Evolutionary conservation across 2,113 vertebrate species (phyloP), one percentile per base, ranked within the genome.

Genomic region (Dipodomys stephensi): DNA sequence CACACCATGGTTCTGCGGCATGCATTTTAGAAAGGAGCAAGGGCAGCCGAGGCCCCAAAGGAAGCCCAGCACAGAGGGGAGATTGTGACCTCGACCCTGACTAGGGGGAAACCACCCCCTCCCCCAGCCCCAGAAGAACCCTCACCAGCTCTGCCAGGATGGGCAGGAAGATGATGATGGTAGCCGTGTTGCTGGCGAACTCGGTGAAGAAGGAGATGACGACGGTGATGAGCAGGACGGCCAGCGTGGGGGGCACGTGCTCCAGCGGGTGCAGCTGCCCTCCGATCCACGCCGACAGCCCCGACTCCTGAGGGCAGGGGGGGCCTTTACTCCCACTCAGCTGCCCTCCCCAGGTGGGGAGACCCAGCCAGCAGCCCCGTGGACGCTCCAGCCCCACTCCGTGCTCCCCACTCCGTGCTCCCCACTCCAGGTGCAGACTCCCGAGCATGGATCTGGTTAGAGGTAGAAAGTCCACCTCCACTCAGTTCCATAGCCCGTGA

Each of bases 181-280:
- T 99, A 97, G 99, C 99, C 0, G 99, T 99, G 98, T 99, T 99
- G 98, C 99, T 99, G 97, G 99, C 99, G 10, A 99, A 99, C 97
- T 99, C 99, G 0, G 99, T 99, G 98, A 99, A 99, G 94, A 98
- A 98, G 94, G 99, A 99, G 0, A 99, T 98, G 90, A 99, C 98
- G 4, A 97, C 96, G 0, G 99, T 99, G 97, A 99, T 98, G 93
- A 99, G 98, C 88, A 99, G 97, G 84, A 99, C 98, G 0, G 99
- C 99, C 93, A 98, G 97, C 0, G 98, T 87, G 0, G 99, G 99
- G 0, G 99, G 98, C 71, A 99, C 97, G 0, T 97, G 97, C 88
- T 98, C 99, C 96, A 99, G 94, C 0, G 99, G 99, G 65, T 99
- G 98, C 94, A 99, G 98, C 32, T 98, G 98, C 69, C 98, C 98